Percentiles rank a stretch among this genome's conserved stretches.
Evolutionary conservation across 2,113 vertebrate species (phyloP).

Genomic region (Ctenodactylus gundi): DNA sequence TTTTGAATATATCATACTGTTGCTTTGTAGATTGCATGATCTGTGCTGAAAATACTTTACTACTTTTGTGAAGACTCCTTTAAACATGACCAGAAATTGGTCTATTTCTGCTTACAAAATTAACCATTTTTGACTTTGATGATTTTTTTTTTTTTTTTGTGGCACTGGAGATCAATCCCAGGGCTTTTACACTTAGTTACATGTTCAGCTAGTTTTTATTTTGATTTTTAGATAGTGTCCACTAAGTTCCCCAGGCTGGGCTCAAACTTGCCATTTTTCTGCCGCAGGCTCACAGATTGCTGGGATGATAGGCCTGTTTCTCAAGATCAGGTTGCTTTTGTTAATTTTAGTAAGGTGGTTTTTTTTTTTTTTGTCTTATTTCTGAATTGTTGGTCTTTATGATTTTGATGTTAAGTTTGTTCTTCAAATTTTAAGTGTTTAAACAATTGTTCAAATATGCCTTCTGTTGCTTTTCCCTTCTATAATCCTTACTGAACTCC

Average conservation of each 20-base stretch:
- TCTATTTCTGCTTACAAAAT: not conserved
- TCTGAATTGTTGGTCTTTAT: not conserved
- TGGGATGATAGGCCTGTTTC: too few relatives aligned
- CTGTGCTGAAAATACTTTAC: not conserved
- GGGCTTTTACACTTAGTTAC: too few relatives aligned
- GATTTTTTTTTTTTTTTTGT: too few relatives aligned
- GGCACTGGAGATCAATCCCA: too few relatives aligned
- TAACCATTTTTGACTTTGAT: not conserved
- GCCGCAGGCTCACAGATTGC: too few relatives aligned
- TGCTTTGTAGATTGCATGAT: not conserved
- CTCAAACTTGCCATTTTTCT: too few relatives aligned
- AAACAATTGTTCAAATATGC: not conserved
- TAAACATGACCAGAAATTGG: not conserved
- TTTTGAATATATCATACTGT: not conserved
- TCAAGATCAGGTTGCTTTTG: too few relatives aligned
- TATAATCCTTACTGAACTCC: not conserved
- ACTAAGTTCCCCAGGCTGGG: too few relatives aligned
- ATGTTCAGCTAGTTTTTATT: too few relatives aligned
- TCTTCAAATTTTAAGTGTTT: not conserved
- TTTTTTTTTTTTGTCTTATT: not conserved
- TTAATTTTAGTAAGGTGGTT: too few relatives aligned
- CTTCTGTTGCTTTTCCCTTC: not conserved
- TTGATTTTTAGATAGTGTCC: too few relatives aligned
- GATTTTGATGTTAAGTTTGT: not conserved
- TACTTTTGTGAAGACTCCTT: not conserved